Evolutionary conservation across 2,113 vertebrate genomes (phyloP).

Genomic region (Hippotragus niger): DNA sequence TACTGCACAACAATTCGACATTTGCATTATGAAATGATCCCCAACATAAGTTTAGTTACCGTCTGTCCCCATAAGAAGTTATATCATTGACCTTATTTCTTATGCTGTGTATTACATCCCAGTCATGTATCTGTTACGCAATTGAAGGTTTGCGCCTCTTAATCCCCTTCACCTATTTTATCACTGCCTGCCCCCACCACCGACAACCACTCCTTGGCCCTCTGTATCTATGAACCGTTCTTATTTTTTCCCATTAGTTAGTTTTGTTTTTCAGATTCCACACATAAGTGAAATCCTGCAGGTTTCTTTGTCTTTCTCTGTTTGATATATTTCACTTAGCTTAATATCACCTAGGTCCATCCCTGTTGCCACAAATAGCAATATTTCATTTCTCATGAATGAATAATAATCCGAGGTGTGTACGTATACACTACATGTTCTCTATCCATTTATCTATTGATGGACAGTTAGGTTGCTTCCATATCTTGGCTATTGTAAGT

Average conservation of each 20-base stretch:
- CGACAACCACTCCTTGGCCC: neutral
- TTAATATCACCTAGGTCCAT: neutral
- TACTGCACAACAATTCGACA: neutral
- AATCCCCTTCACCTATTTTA: neutral
- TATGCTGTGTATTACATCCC: neutral
- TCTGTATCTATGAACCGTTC: neutral
- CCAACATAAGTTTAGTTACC: neutral
- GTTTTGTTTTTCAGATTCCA: neutral
- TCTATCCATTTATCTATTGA: too few relatives aligned
- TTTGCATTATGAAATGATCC: neutral
- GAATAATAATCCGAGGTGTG: neutral
- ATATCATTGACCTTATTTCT: neutral
- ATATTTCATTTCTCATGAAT: neutral
- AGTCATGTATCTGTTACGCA: too few relatives aligned
- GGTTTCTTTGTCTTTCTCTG: neutral
- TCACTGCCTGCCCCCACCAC: rapidly evolving
- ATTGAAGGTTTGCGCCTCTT: neutral
- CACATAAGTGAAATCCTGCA: neutral
- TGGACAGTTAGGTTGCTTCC: neutral
- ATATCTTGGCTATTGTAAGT: neutral
- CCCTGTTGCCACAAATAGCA: neutral
- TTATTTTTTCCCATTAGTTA: neutral
- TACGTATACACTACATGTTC: too few relatives aligned
- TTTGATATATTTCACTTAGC: neutral
- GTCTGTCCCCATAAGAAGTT: neutral